Percentiles rank a stretch among this genome's conserved stretches.
Evolutionary conservation across 2,797 vertebrate species (phyloP).

Genomic region (Manis pentadactyla): DNA sequence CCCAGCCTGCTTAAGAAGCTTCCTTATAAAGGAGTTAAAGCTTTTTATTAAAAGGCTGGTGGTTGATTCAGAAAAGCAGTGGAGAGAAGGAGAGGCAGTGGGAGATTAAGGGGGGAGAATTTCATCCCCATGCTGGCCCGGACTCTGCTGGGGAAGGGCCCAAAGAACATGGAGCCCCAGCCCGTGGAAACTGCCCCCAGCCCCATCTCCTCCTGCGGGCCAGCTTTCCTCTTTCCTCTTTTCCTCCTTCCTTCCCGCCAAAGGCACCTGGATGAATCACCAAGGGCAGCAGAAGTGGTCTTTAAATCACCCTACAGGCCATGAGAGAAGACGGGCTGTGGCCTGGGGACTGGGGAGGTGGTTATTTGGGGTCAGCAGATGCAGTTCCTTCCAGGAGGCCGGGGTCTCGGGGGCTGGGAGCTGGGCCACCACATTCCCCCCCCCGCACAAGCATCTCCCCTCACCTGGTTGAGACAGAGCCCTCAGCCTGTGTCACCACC

Average conservation of each 20-base stretch:
- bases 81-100: neutral
- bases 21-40: neutral
- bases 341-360: neutral
- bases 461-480: neutral
- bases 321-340: too few species aligned
- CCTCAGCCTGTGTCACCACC: neutral
- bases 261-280: neutral
- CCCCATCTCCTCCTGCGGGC: neutral
- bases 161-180: neutral
- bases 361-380: too few species aligned
- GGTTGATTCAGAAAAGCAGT: neutral
- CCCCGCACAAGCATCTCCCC: too few species aligned
- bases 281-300: neutral
- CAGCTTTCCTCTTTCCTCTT: neutral
- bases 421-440: neutral
- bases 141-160: neutral
- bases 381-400: neutral
- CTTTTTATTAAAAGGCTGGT: neutral
- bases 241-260: neutral
- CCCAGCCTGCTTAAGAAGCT: neutral
- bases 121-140: neutral
- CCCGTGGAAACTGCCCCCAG: neutral
- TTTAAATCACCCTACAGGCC: neutral
- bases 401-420: neutral
- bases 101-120: neutral